phyloP scores from a whole-genome alignment of 2,113 vertebrate species.

The Phyllostomus hastatus region DNA sequence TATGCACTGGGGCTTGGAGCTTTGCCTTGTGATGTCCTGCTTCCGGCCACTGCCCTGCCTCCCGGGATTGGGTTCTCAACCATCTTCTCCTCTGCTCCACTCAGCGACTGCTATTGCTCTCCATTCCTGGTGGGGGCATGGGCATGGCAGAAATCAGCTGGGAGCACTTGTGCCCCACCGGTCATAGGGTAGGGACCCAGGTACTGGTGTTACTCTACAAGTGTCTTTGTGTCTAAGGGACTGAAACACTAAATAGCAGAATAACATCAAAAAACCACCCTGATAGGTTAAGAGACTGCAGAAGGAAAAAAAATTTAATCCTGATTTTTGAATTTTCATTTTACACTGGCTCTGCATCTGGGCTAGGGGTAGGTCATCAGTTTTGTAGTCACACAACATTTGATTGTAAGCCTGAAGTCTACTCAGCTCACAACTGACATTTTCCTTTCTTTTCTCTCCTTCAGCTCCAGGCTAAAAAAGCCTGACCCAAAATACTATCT shows the following conservation, averaged over 20 bases:
- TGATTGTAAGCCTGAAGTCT: neutral
- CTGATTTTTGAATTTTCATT: neutral
- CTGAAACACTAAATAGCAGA: neutral
- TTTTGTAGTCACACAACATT: neutral
- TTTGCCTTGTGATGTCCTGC: neutral
- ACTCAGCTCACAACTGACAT: neutral
- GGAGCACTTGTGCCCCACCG: neutral
- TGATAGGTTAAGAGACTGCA: neutral
- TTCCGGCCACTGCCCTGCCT: neutral
- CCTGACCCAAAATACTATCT: neutral
- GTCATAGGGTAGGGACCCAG: neutral
- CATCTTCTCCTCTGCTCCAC: neutral
- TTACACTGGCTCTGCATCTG: neutral
- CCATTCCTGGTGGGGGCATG: no score
- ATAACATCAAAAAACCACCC: neutral
- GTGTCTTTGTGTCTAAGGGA: neutral
- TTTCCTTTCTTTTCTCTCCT: neutral
- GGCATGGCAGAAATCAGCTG: neutral
- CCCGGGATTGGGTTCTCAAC: neutral
- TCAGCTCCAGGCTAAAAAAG: neutral
- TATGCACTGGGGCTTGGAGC: no score
- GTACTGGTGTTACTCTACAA: neutral
- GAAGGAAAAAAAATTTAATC: neutral
- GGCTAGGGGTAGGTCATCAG: neutral
- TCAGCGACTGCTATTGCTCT: neutral